phyloP scores from a whole-genome alignment of 2,113 vertebrate genomes.

The Callionymus lyra region DNA sequence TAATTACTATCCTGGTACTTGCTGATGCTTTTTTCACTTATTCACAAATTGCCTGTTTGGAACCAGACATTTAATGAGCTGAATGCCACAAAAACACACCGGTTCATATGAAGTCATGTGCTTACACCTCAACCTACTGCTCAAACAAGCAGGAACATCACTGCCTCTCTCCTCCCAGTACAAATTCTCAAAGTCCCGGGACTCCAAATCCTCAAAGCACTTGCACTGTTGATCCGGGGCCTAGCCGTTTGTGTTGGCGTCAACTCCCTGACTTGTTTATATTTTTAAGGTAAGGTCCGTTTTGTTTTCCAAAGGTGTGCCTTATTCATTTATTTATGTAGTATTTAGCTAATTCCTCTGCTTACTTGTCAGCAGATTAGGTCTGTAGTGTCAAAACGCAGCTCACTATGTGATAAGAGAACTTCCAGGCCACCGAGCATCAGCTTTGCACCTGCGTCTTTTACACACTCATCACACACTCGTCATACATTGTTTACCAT shows the following conservation, averaged over 20 bases:
- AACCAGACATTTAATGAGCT: no score
- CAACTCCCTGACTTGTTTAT: not conserved
- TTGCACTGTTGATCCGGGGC: slow-evolving; percentile 3
- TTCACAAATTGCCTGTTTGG: no score
- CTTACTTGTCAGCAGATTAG: slow-evolving; percentile 5
- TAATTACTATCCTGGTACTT: no score
- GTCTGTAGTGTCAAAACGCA: slow-evolving; percentile 1
- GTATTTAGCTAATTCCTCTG: slow-evolving; percentile 7
- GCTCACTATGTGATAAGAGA: slow-evolving; percentile 5
- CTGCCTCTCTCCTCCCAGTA: slow-evolving; percentile 13
- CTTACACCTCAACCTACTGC: no score
- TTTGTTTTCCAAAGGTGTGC: slow-evolving; percentile 6
- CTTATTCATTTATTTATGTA: slow-evolving; percentile 2
- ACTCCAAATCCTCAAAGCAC: slow-evolving; percentile 32
- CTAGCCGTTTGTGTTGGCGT: not conserved
- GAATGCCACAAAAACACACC: no score
- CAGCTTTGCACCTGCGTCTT: slow-evolving; percentile 25
- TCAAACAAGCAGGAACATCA: no score
- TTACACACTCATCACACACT: not conserved
- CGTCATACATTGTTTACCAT: not conserved
- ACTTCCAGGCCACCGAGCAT: slow-evolving; percentile 39
- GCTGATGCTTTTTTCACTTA: no score
- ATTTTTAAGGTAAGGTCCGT: not conserved
- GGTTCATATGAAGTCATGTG: no score
- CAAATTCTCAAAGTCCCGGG: slow-evolving; percentile 50